Evolutionary conservation across 2,888 invertebrate species (phyloP), one percentile per base, ranked within the genome.

Genomic region (Cheilosia scutellata): DNA sequence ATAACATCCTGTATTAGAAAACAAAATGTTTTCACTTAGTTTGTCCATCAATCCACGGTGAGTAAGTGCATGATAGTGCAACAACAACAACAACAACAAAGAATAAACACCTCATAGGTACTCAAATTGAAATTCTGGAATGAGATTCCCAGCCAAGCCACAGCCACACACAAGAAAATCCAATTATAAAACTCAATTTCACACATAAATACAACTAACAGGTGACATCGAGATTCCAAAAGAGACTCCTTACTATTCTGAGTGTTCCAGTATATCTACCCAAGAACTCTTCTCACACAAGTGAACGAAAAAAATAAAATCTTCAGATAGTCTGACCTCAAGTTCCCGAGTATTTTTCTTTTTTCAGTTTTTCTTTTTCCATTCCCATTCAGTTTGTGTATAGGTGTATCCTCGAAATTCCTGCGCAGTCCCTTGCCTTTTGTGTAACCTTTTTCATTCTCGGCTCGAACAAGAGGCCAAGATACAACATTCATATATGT

Each of bases 261-360:
- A 63, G 11, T 37, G 31, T 40, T 70, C 13, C 65, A 6, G 20
- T 44, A 9, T 5, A 16, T 2, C 20, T 5, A 42, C 27, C 25
- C 16, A 37, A 55, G 47, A 47, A 63, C 57, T 33, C 42, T 29
- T 37, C 55, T 16, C 55, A 11, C 20, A 47, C 57, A 58, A 58
- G 58, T 57, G 49, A 49, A 27, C 3, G 49, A 47, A 29, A 31
- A 37, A 53, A 53, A 63, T 27, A 62, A 77, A 53, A 58, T 58
- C 66, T 71, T 62, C 82, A 77, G 76, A 53, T 82, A 71, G 82
- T 82, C 66, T 71, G 77, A 77, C 82, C 66, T 60, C 53, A 47
- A 40, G 40, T 66, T 44, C 40, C 33, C 16, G 58, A 58, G 44
- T n/a, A n/a, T n/a, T n/a, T 66, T 76, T 13, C 44, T 55, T 37